Conservation (phyloP, 1,140 invertebrate species). For the Stegodyphus dumicola region DNA sequence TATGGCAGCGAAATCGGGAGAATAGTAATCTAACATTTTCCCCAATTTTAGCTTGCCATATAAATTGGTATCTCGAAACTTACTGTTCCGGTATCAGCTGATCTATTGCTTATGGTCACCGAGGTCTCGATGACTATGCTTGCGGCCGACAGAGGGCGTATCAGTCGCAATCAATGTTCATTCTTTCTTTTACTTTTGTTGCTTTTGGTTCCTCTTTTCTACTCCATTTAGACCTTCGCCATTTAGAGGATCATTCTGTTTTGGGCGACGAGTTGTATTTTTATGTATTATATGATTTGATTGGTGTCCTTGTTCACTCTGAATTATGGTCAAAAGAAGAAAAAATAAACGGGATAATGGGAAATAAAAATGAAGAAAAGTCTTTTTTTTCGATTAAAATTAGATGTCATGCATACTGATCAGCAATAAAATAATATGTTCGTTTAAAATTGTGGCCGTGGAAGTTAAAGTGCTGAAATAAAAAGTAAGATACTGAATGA, state of each 20-base stretch:
- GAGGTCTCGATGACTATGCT: neutral
- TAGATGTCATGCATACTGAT: no score
- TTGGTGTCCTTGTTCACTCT: no score
- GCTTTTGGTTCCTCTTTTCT: constrained; percentile 14
- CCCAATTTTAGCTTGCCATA: neutral
- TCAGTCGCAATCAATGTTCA: constrained; percentile 46
- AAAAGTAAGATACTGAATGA: no score
- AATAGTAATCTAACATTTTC: neutral
- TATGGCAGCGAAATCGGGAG: no score
- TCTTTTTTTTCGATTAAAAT: no score
- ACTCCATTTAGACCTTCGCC: constrained; percentile 36
- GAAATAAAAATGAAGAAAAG: no score
- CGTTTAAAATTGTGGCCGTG: no score
- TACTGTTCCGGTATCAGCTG: neutral
- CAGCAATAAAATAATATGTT: no score
- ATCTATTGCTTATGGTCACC: neutral
- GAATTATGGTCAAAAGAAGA: no score
- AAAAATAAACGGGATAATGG: no score
- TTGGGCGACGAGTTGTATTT: neutral
- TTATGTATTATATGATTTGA: no score
- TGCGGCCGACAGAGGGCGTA: constrained; percentile 29
- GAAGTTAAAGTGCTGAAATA: no score
- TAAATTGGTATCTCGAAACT: neutral
- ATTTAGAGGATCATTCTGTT: constrained; percentile 45
- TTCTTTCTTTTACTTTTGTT: constrained; percentile 29